A percentile compares a stretch with the other conserved stretches of the same genome.
Conservation (phyloP, 2,113 vertebrate species). For the Himantopus leucocephalus region DNA sequence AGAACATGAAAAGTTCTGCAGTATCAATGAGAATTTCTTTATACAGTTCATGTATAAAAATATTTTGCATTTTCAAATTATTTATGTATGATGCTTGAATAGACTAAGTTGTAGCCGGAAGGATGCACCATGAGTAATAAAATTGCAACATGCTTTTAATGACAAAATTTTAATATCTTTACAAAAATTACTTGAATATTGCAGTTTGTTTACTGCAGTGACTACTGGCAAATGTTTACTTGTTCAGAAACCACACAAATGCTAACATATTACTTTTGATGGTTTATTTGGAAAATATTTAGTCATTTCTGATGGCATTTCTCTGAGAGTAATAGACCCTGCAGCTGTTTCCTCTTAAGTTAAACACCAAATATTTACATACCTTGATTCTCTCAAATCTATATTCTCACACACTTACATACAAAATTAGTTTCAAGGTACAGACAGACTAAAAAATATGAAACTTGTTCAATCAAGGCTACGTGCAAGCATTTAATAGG, state of each 20-base stretch:
- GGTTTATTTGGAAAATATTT: not conserved
- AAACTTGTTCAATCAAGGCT: not conserved
- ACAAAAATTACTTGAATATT: not conserved
- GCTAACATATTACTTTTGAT: not conserved
- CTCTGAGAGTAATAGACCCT: not conserved
- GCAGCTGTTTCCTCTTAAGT: not conserved
- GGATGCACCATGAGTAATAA: not conserved
- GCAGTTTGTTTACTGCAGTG: not conserved
- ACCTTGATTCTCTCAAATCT: not conserved
- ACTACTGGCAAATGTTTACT: not conserved
- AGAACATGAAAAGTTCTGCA: not conserved
- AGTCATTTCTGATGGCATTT: not conserved
- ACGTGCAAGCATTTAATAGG: not conserved
- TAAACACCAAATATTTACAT: not conserved
- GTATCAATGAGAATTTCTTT: not conserved
- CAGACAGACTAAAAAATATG: not conserved
- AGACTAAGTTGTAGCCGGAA: not conserved
- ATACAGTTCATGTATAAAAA: not conserved
- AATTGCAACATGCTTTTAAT: not conserved
- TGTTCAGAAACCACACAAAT: not conserved
- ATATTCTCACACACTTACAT: not conserved
- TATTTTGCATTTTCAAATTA: not conserved
- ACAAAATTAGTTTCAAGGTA: not conserved
- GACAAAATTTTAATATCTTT: not conserved
- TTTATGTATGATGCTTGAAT: not conserved